Evolutionary conservation across 2,113 vertebrate genomes (phyloP).

Genomic region (Heptranchias perlo): DNA sequence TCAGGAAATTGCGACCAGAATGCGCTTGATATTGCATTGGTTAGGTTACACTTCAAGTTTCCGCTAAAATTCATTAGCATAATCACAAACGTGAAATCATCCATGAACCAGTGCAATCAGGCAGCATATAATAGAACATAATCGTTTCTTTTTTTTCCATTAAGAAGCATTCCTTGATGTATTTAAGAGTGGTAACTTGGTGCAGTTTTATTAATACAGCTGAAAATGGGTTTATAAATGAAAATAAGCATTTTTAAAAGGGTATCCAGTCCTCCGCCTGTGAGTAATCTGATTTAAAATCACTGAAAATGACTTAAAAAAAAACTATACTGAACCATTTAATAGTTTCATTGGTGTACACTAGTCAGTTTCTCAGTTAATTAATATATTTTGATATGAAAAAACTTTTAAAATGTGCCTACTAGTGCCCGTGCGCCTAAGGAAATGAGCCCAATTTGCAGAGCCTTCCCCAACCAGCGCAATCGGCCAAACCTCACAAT

Average conservation of each 20-base stretch:
- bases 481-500: neutral
- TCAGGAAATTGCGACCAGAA: neutral
- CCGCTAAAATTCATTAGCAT: neutral
- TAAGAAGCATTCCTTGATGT: neutral
- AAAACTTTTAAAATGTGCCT: neutral
- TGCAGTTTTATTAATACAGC: neutral
- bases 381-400: neutral
- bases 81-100: neutral
- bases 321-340: neutral
- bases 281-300: neutral
- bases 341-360: neutral
- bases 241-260: too few species aligned
- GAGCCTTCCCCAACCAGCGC: neutral
- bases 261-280: neutral
- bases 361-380: neutral
- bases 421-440: neutral
- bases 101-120: neutral
- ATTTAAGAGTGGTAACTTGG: neutral
- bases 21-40: neutral
- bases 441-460: neutral
- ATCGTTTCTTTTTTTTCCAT: neutral
- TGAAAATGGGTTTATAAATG: neutral
- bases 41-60: too few species aligned
- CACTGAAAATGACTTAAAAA: neutral
- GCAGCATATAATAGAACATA: neutral